These are phyloP conservation scores for Upupa epops DNA, from an alignment of 2,113 vertebrate genomes.

Conservation along the genomic window DNA sequence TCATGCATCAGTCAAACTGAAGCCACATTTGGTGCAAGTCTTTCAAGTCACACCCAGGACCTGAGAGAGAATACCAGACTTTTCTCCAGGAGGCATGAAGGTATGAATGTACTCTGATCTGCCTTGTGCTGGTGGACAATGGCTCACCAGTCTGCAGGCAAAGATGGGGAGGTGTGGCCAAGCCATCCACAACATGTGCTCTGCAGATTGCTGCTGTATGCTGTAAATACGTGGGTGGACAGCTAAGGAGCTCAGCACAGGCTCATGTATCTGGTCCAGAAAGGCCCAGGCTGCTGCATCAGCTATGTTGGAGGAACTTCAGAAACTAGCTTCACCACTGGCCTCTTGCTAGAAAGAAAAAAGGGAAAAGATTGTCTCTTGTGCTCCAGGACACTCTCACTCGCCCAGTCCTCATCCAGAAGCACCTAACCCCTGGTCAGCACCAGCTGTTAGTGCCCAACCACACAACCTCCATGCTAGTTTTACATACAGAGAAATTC, in stretches of 20 bases:
- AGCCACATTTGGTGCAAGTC: not conserved
- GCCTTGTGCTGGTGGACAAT: not conserved
- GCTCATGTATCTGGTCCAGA: not conserved
- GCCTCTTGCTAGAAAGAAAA: not conserved
- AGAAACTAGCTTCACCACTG: not conserved
- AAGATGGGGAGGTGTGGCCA: not conserved
- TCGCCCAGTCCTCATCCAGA: not conserved
- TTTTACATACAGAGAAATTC: not conserved
- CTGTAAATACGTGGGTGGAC: fast-evolving
- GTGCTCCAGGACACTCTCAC: not conserved
- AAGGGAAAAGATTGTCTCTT: not conserved
- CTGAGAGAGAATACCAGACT: not conserved
- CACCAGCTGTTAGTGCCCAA: not conserved
- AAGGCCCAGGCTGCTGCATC: not conserved
- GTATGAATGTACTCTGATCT: not conserved
- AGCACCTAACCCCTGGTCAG: not conserved
- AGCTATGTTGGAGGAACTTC: not conserved
- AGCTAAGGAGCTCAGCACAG: not conserved
- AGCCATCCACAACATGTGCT: fast-evolving
- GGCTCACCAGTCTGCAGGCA: not conserved
- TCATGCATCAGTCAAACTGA: not conserved
- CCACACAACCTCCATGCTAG: not conserved
- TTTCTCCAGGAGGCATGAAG: not conserved
- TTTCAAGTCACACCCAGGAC: not conserved
- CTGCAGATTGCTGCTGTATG: not conserved